Base-by-base conservation (phyloP, 2,797 vertebrate genomes). In the Danio aesculapii region DNA sequence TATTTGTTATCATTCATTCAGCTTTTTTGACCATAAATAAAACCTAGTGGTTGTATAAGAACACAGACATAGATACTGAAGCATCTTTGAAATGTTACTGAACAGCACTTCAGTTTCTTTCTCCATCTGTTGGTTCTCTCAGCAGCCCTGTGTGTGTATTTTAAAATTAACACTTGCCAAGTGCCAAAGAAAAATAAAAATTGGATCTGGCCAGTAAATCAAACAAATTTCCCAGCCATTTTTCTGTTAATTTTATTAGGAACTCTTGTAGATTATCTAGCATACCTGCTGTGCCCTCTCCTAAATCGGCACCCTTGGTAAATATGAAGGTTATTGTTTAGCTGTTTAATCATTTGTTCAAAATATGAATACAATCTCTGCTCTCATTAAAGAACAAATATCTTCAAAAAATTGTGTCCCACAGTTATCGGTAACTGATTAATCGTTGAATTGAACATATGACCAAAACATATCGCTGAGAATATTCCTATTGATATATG, bases 111-210 rank as follows among this genome's bases (percentile, higher is more conserved):
- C 46, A 9, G 17, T 68, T 49, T 49, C 46, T 68, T 68, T 49
- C 10, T 49, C 61, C 75, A 67, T 77, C 63, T 77, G 75, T 67
- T 77, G 52, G 30, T 57, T 67, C 50, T n/a, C 61, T 59, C 46
- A 62, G 19, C 47, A 76, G 74, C 49, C 47, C 44, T 12, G 13
- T 39, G 46, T 47, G 30, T 64, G 49, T 30, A 41, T 49, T 64
- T 63, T 39, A 76, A 39, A 67, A 58, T 47, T 13, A 67, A 78
- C 44, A n/a, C 74, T 55, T 1, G 0, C 44, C 13, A 30, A 59
- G 55, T 61, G 59, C 62, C 41, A 58, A 77, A 77, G 21, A 19
- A 6, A 6, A 55, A 17, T n/a, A 14, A 43, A 46, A 76, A 76
- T 64, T 55, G 4, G 8, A 30, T 41, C 59, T 47, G 63, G 17